Evolutionary conservation across 2,797 vertebrate species (phyloP), one percentile per base, ranked within the genome.

Genomic region (Sciurus vulgaris): DNA sequence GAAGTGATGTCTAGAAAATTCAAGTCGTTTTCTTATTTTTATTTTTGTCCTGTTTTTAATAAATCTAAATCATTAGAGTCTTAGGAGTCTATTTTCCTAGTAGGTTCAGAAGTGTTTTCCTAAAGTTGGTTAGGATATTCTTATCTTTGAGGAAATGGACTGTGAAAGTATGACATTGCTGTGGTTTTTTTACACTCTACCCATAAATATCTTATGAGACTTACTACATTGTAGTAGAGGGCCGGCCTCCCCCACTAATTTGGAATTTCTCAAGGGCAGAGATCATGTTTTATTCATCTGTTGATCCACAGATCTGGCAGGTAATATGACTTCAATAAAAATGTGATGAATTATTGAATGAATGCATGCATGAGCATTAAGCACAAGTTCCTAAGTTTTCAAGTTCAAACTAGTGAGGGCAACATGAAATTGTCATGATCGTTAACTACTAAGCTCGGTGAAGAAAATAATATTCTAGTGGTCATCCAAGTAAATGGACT

Each of bases 211-310:
- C 69, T 86, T 65, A 94, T 82, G 93, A 96, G 63, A 83, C 67
- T 78, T 83, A n/a, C 83, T 89, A 70, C 14, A 30, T 63, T 70
- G 35, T 67, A 72, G 78, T 35, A 24, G 33, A 95, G 35, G 78
- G 35, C 61, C 41, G 95, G 22, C 69, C 73, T 93, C 30, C 76
- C 38, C 24, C 7, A 82, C 87, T 96, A 95, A 88, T 93, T 94
- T 59, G 56, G 63, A 96, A 92, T 96, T 90, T 90, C 87, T 97
- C 77, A 92, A 95, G 92, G 87, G 44, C 78, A 94, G 81, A 92
- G 44, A 90, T 49, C 56, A 96, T 97, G 90, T 96, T 96, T 97
- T 95, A 97, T 97, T 97, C 85, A 97, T 96, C 87, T 93, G 95
- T 95, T 95, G 92, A 96, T 90, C 49, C 92, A 93, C 77, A 94